A percentile compares a stretch with the other conserved stretches of the same genome.
Evolutionary conservation across 2,797 vertebrate species (phyloP).

Genomic region (Oreochromis mossambicus): DNA sequence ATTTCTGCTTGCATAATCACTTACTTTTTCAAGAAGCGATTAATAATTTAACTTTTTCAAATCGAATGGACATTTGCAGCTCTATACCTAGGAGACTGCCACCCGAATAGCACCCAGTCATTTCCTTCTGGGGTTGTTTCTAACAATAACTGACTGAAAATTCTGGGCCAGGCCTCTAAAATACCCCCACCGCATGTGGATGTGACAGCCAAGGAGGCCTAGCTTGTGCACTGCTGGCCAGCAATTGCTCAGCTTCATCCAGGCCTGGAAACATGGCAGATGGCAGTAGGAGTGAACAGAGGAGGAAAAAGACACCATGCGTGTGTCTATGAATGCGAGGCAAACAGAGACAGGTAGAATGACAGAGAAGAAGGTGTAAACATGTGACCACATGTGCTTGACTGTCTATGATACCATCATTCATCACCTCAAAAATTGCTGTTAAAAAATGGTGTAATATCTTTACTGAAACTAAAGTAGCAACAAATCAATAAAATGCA

Average conservation of each 20-base stretch:
- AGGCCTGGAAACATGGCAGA: constrained; percentile 68
- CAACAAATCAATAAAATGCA: background rate
- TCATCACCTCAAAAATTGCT: constrained; percentile 5
- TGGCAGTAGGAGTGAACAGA: constrained; percentile 58
- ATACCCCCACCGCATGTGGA: constrained; percentile 14
- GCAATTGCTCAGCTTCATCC: constrained; percentile 62
- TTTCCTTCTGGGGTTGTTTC: constrained; percentile 23
- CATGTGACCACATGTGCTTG: constrained; percentile 15
- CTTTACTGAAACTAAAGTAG: background rate
- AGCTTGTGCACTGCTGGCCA: constrained; percentile 44
- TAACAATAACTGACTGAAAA: constrained; percentile 55
- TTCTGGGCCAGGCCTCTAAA: constrained; percentile 40
- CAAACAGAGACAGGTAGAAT: constrained; percentile 19
- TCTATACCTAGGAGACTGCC: background rate
- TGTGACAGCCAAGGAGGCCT: constrained; percentile 52
- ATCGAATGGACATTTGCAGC: background rate
- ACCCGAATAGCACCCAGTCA: background rate
- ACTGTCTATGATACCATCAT: background rate
- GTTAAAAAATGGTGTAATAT: background rate
- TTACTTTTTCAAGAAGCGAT: background rate
- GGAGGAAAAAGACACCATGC: background rate
- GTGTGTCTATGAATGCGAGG: background rate
- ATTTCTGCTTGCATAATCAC: background rate
- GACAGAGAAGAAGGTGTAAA: background rate
- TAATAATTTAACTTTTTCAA: background rate